phyloP scores from a whole-genome alignment of 2,113 vertebrate genomes.

The Otis tarda region DNA sequence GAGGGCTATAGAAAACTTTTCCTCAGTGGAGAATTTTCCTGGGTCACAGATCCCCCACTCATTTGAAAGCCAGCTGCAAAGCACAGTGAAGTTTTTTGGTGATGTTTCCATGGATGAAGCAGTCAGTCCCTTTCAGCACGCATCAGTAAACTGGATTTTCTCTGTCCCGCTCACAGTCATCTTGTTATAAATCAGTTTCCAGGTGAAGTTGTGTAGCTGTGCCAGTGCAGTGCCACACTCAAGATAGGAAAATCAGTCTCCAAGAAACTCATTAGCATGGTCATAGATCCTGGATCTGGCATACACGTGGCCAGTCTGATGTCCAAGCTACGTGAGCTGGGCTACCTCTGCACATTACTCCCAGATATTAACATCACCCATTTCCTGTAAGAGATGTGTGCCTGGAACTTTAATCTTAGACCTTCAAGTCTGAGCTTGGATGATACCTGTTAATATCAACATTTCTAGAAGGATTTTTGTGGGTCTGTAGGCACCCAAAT shows the following conservation, averaged over 20 bases:
- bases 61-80: background rate
- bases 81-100: background rate
- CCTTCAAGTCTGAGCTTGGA: background rate
- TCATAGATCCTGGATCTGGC: background rate
- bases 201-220: background rate
- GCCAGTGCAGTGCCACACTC: background rate
- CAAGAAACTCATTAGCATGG: background rate
- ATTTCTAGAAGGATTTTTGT: background rate
- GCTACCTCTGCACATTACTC: background rate
- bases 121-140: background rate
- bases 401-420: background rate
- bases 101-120: background rate
- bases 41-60: background rate
- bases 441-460: background rate
- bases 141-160: background rate
- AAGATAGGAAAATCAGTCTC: background rate
- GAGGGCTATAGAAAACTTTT: background rate
- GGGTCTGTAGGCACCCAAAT: background rate
- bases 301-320: background rate
- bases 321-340: background rate
- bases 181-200: background rate
- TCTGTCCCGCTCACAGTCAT: background rate
- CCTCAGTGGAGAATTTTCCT: background rate
- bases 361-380: background rate
- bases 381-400: background rate